Base-by-base conservation (phyloP, 2,797 vertebrate species). In the Sebastes variabilis region DNA sequence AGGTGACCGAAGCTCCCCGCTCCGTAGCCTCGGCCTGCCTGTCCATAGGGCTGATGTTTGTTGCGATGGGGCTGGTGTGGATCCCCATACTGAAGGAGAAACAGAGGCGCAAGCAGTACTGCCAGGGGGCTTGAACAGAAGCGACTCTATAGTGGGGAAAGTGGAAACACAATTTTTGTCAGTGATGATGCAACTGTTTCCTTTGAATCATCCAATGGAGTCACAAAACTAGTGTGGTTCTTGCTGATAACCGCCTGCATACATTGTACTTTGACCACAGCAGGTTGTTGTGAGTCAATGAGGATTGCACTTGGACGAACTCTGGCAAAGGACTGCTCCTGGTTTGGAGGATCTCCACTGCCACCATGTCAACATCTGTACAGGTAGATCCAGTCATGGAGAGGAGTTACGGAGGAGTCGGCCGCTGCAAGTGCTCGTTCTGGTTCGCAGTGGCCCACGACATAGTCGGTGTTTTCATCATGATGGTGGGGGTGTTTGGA, bases 401-500 rank as follows among this genome's bases (percentile, higher is more conserved):
- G 83, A 89, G 7, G 46, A 81, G 7, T 6, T 82, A 90, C 2
- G 82, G 68, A 13, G 96, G 97, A 72, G 90, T 98, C 2, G 97
- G 97, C 24, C 97, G 96, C 11, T 98, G 98, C 86, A 95, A 93
- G 80, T 96, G 90, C 60, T 96, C 97, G 0, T 98, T 99, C 75
- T 98, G 97, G 97, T 95, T 99, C 46, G 98, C 97, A 0, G 95
- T 99, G 66, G 90, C 90, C 58, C 98, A 98, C 65, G 97, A 97
- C 89, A 58, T 95, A 6, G 71, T 97, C 6, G 98, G 98, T 1
- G 58, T 96, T 72, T 77, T 94, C 4, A 87, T 97, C 74, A 94
- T 99, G 78, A 85, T 98, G 91, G 81, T 92, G 1, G 98, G 98
- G 0, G 96, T 97, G 61, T 97, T 98, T 27, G 94, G 93, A 49